Conservation (phyloP, 2,888 invertebrate species). For the Papilio protenor region DNA sequence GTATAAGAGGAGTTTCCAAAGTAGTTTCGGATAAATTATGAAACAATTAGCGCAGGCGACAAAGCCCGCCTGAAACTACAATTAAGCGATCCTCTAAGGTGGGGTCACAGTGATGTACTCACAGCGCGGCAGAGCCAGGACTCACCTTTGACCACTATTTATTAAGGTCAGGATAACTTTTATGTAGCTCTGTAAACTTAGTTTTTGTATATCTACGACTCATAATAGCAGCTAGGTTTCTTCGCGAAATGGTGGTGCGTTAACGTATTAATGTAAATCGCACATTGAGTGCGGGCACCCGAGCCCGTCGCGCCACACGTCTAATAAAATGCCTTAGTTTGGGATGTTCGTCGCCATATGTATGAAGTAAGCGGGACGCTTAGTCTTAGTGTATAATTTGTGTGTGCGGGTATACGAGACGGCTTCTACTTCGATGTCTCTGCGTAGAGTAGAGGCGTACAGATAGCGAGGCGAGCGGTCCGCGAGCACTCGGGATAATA, state of each 20-base stretch:
- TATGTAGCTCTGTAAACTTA: slow-evolving; percentile 19
- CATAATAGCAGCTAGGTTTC: not conserved
- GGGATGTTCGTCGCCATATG: not conserved
- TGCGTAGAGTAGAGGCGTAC: no score
- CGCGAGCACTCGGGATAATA: no score
- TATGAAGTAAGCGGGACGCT: not conserved
- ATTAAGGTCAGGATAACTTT: slow-evolving; percentile 36
- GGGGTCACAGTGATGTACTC: slow-evolving; percentile 10
- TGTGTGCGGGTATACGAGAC: not conserved
- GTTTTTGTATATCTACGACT: not conserved
- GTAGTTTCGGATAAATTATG: slow-evolving; percentile 28
- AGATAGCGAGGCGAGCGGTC: no score
- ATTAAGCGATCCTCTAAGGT: slow-evolving; percentile 28
- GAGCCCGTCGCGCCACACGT: not conserved
- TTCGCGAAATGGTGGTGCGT: not conserved
- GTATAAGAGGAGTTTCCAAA: not conserved
- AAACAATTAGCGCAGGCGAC: slow-evolving; percentile 37
- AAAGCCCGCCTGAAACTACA: slow-evolving; percentile 18
- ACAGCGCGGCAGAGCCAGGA: not conserved
- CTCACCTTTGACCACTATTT: slow-evolving; percentile 33
- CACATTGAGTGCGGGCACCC: not conserved
- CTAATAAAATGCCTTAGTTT: not conserved
- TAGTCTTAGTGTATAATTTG: not conserved
- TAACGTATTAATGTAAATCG: not conserved
- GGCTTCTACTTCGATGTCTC: no score